Conservation (phyloP, 2,888 invertebrate genomes). For the Bugula neritina region DNA sequence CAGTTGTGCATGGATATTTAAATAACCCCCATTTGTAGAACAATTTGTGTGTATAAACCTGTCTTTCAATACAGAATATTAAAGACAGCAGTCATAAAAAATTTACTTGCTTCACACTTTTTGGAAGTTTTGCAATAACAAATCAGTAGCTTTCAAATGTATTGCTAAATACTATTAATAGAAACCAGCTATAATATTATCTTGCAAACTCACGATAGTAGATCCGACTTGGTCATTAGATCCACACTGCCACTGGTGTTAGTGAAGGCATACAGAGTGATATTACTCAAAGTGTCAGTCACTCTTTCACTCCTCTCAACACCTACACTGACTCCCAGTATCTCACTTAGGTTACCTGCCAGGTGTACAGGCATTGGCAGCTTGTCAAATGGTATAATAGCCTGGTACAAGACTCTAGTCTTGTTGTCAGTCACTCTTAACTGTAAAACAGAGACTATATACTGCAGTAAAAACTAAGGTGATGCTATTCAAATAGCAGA, state of each 20-base stretch:
- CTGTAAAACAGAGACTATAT: neutral
- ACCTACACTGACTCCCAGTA: neutral
- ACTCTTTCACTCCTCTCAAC: neutral
- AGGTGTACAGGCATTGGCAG: neutral
- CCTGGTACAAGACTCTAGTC: slow-evolving; percentile 12
- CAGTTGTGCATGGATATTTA: too few species aligned
- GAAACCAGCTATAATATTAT: too few species aligned
- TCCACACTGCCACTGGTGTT: neutral
- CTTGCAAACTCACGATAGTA: neutral
- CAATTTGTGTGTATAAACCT: too few species aligned
- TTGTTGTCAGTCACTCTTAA: neutral
- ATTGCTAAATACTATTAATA: too few species aligned
- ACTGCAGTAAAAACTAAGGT: neutral
- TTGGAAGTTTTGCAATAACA: too few species aligned
- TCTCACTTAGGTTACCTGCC: slow-evolving; percentile 11
- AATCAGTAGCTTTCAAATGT: too few species aligned
- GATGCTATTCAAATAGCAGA: too few species aligned
- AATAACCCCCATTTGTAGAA: too few species aligned
- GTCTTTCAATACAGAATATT: too few species aligned
- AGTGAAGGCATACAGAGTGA: slow-evolving; percentile 10
- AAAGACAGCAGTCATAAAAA: too few species aligned
- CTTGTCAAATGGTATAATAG: neutral
- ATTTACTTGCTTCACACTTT: too few species aligned
- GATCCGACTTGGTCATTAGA: neutral
- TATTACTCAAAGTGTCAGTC: neutral